These are phyloP conservation scores for Melanargia galathea DNA, from an alignment of 2,888 invertebrate species.

Conservation along the genomic window DNA sequence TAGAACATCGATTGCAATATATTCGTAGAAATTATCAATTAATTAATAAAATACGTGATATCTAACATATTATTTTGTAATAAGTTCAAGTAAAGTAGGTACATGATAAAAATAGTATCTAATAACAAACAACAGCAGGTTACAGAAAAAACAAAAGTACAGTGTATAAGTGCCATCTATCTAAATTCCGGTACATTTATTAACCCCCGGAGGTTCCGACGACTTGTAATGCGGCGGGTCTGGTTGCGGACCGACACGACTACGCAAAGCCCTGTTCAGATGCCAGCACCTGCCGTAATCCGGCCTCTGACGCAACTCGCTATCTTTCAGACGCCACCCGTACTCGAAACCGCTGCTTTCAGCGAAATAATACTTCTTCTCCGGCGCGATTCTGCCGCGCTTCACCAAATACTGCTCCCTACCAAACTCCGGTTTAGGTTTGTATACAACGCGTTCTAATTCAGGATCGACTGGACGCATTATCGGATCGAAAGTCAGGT, in stretches of 20 bases:
- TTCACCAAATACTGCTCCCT: conserved; percentile 49
- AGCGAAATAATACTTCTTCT: conserved; percentile 56
- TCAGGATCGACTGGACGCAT: conserved; percentile 58
- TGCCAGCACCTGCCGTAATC: conserved; percentile 52
- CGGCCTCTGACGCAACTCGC: conserved; percentile 44
- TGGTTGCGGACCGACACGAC: conserved; percentile 54
- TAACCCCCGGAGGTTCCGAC: conserved; percentile 44
- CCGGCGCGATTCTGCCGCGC: conserved; percentile 49
- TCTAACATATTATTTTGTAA: too few species aligned
- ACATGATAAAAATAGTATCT: too few species aligned
- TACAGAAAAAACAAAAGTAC: too few species aligned
- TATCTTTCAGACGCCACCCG: conserved; percentile 59
- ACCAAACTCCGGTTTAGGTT: conserved; percentile 52
- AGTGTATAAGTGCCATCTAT: too few species aligned
- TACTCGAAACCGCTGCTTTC: conserved; percentile 53
- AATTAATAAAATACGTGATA: too few species aligned
- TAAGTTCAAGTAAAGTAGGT: too few species aligned
- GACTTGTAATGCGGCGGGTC: conserved; percentile 55
- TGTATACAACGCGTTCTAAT: conserved; percentile 48
- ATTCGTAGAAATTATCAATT: too few species aligned
- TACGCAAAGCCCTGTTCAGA: conserved; percentile 49
- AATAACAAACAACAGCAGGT: too few species aligned
- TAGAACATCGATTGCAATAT: too few species aligned
- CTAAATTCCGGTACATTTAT: conserved; percentile 46
- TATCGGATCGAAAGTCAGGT: conserved; percentile 50